Conservation (phyloP, 2,888 invertebrate genomes). For the Enchytraeus crypticus region DNA sequence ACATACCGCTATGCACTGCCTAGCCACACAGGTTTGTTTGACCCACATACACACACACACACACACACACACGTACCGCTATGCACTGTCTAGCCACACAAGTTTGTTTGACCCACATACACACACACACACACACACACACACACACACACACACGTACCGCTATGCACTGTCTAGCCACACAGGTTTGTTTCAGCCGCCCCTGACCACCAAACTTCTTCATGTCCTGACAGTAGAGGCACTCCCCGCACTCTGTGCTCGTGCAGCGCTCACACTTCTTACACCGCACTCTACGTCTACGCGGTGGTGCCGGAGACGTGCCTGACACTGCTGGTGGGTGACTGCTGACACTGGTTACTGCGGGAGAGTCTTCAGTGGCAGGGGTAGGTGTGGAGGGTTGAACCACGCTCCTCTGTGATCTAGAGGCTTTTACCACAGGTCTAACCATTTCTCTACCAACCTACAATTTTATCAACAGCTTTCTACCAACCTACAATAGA, state of each 20-base stretch:
- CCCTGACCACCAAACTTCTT: conserved; percentile 94
- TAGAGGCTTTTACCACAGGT: too few species aligned
- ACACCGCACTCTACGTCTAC: conserved; percentile 41
- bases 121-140: too few species aligned
- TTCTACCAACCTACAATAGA: too few species aligned
- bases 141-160: too few species aligned
- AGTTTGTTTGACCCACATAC: too few species aligned
- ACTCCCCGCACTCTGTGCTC: conserved; percentile 85
- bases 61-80: too few species aligned
- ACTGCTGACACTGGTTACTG: not conserved
- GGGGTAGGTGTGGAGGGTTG: not conserved
- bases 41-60: too few species aligned
- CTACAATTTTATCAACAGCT: too few species aligned
- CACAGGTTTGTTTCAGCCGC: conserved; percentile 88
- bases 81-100: too few species aligned
- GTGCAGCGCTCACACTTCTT: conserved; percentile 80
- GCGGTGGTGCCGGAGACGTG: conserved; percentile 4
- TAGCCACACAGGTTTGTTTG: conserved; percentile 92
- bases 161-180: conserved; percentile 79
- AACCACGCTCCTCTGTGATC: too few species aligned
- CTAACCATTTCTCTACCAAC: too few species aligned
- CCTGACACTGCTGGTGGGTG: not conserved
- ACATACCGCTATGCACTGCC: conserved; percentile 71
- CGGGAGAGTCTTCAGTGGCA: not conserved
- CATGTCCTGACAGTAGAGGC: conserved; percentile 93